A percentile compares a stretch with the other conserved stretches of the same genome.
Evolutionary conservation across 2,113 vertebrate genomes (phyloP).

Genomic region (Enhydra lutris): DNA sequence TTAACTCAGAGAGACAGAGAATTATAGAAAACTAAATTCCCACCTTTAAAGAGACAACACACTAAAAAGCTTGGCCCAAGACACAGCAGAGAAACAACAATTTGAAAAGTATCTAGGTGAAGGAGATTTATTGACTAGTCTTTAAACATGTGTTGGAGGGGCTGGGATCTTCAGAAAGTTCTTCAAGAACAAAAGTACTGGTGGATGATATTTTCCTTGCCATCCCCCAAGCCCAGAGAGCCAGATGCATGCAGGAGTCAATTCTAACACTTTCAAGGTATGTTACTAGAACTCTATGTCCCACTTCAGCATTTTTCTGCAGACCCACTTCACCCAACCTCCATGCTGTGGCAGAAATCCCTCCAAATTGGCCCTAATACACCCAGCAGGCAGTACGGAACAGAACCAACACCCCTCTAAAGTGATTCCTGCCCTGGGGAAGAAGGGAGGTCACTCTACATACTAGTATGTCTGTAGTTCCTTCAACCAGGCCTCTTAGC

Average conservation of each 20-base stretch:
- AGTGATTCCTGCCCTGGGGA: not conserved
- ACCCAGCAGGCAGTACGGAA: not conserved
- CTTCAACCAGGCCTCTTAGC: not conserved
- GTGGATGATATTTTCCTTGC: not conserved
- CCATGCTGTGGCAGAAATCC: not conserved
- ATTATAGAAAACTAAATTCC: not conserved
- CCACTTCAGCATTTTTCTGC: not conserved
- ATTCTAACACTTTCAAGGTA: not conserved
- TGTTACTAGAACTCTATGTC: not conserved
- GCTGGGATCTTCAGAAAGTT: not conserved
- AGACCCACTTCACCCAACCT: not conserved
- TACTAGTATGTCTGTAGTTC: not conserved
- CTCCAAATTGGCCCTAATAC: not conserved
- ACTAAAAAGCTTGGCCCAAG: not conserved
- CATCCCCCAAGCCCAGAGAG: not conserved
- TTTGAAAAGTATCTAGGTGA: not conserved
- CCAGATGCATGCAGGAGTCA: not conserved
- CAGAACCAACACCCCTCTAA: not conserved
- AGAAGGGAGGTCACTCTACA: not conserved
- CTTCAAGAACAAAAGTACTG: not conserved
- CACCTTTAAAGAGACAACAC: not conserved
- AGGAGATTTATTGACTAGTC: not conserved
- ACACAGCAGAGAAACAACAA: not conserved
- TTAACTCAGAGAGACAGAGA: not conserved
- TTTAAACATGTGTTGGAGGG: not conserved